Conservation (phyloP, 2,797 vertebrate genomes). For the Vultur gryphus region DNA sequence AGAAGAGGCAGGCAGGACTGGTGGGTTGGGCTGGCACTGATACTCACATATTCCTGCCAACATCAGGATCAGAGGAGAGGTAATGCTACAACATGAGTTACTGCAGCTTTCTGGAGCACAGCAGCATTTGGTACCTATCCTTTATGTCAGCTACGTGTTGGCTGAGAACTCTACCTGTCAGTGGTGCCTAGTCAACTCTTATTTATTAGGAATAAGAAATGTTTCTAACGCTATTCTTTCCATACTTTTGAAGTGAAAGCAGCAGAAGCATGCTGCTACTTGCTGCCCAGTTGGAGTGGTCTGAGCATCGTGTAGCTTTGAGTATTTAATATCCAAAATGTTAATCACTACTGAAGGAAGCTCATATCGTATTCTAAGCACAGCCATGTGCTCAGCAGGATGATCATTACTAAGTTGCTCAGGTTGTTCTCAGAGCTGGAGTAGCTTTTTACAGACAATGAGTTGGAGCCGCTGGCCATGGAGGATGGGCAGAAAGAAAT, state of each 20-base stretch:
- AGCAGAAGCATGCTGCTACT: not conserved
- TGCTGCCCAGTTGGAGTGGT: not conserved
- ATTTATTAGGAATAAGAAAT: not conserved
- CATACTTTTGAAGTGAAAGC: not conserved
- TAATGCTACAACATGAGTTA: not conserved
- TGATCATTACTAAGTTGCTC: not conserved
- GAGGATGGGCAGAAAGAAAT: not conserved
- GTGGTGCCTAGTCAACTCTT: not conserved
- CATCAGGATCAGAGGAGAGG: not conserved
- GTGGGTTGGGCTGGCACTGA: slow-evolving; percentile 2
- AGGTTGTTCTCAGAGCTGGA: not conserved
- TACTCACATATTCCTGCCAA: not conserved
- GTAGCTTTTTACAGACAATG: not conserved
- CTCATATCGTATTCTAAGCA: not conserved
- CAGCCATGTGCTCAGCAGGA: not conserved
- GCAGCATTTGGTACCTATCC: not conserved
- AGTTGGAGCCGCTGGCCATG: not conserved
- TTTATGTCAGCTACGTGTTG: not conserved
- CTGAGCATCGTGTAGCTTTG: not conserved
- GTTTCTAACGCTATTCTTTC: not conserved
- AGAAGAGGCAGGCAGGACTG: not conserved
- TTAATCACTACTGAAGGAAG: not conserved
- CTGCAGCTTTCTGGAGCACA: not conserved
- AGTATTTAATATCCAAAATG: slow-evolving; percentile 6
- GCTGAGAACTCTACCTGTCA: not conserved